Conservation (phyloP, 2,888 invertebrate genomes). For the Meghimatium bilineatum region DNA sequence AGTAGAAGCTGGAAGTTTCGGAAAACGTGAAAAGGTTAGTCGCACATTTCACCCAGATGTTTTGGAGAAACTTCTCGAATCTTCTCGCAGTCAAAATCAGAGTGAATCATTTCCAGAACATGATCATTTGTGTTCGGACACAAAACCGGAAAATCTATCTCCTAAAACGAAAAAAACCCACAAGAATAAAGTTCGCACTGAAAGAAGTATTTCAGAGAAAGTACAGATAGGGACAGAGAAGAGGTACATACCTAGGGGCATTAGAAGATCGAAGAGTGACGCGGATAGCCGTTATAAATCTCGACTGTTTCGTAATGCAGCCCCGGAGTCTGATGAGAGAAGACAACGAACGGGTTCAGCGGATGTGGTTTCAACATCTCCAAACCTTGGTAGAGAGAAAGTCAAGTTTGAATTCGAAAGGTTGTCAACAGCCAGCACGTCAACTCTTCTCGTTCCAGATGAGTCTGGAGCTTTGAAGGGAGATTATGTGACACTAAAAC, state of each 20-base stretch:
- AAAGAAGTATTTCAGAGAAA: neutral
- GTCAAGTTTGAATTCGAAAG: slow-evolving; percentile 32
- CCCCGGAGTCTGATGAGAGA: neutral
- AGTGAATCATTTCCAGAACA: neutral
- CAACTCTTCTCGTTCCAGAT: slow-evolving; percentile 18
- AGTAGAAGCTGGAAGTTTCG: slow-evolving; percentile 2
- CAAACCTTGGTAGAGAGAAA: neutral
- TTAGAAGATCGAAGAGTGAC: slow-evolving; percentile 37
- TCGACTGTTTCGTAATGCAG: neutral
- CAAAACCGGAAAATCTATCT: neutral
- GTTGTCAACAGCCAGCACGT: slow-evolving; percentile 15
- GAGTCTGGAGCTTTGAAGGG: neutral
- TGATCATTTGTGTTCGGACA: neutral
- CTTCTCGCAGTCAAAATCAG: neutral
- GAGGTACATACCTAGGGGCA: slow-evolving; percentile 34
- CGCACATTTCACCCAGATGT: neutral
- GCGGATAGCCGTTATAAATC: slow-evolving; percentile 6
- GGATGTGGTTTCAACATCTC: neutral
- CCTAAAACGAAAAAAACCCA: neutral
- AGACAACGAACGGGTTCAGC: neutral
- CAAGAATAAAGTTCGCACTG: neutral
- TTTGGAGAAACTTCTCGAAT: neutral
- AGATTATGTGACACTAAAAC: neutral
- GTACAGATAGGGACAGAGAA: neutral
- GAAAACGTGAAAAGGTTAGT: neutral